Conservation (phyloP, 2,797 vertebrate genomes). For the Zalophus californianus region DNA sequence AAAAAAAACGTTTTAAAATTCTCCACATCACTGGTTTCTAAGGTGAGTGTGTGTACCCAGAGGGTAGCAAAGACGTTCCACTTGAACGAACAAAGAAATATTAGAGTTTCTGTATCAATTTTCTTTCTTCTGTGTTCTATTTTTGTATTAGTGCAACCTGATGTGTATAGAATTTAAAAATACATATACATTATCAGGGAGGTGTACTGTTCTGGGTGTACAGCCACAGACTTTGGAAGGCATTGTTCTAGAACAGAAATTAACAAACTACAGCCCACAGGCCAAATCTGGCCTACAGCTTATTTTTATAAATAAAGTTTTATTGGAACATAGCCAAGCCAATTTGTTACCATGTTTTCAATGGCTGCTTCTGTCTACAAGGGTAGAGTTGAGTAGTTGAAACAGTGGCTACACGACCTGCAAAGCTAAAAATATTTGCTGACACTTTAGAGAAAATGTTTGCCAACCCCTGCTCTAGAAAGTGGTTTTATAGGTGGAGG, state of each 20-base stretch:
- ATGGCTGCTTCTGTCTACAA: background rate
- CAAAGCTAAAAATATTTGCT: background rate
- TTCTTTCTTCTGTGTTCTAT: background rate
- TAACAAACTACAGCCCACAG: background rate
- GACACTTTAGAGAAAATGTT: background rate
- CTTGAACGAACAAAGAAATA: background rate
- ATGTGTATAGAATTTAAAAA: background rate
- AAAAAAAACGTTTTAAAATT: constrained; percentile 7
- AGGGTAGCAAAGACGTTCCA: background rate
- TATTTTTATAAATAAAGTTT: constrained; percentile 50
- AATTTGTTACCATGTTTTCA: background rate
- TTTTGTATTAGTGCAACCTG: background rate
- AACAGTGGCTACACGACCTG: background rate
- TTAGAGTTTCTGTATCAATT: background rate
- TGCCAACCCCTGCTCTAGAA: background rate
- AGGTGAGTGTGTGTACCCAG: background rate
- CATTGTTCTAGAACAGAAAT: background rate
- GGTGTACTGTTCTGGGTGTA: background rate
- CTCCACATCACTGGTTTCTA: background rate
- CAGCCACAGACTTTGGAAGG: background rate
- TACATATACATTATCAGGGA: background rate
- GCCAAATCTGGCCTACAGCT: background rate
- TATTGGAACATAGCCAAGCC: background rate
- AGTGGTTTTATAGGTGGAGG: background rate
- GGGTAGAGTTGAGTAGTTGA: background rate